phyloP scores from a whole-genome alignment of 2,888 invertebrate species.

The Clunio marinus region DNA sequence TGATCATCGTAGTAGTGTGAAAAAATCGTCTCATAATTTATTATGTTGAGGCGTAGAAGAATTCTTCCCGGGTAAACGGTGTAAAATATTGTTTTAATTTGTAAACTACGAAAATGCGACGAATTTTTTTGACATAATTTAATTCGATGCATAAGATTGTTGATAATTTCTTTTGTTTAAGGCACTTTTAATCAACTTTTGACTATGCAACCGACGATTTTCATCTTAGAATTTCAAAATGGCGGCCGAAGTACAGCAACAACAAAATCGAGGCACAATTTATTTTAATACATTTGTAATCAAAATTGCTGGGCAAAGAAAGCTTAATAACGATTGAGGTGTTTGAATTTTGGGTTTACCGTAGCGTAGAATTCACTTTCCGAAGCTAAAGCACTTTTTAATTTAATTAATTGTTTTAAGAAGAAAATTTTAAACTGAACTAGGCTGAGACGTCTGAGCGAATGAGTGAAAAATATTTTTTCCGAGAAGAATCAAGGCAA shows the following conservation, averaged over 20 bases:
- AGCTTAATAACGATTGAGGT: constrained; percentile 34
- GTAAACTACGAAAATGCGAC: background rate
- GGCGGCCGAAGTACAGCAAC: constrained; percentile 35
- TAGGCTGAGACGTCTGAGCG: no score
- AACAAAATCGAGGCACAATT: constrained; percentile 36
- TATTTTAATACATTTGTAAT: constrained; percentile 8
- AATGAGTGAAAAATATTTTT: no score
- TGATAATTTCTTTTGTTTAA: background rate
- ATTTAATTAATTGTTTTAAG: no score
- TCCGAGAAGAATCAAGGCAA: no score
- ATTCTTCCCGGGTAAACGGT: background rate
- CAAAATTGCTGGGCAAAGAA: constrained; percentile 29
- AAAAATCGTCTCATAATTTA: background rate
- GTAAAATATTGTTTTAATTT: background rate
- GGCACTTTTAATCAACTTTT: background rate
- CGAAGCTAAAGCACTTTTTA: no score
- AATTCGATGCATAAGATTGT: background rate
- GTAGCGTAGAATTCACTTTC: constrained; percentile 15
- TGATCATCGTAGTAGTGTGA: no score
- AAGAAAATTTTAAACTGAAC: no score
- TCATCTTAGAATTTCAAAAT: constrained; percentile 25
- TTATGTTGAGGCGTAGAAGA: background rate
- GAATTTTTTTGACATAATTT: background rate
- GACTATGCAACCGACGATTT: constrained; percentile 8
- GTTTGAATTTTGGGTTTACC: constrained; percentile 32